A percentile compares a stretch with the other conserved stretches of the same genome.
phyloP scores from a whole-genome alignment of 1,140 invertebrate species.

The Drosophila sturtevanti region DNA sequence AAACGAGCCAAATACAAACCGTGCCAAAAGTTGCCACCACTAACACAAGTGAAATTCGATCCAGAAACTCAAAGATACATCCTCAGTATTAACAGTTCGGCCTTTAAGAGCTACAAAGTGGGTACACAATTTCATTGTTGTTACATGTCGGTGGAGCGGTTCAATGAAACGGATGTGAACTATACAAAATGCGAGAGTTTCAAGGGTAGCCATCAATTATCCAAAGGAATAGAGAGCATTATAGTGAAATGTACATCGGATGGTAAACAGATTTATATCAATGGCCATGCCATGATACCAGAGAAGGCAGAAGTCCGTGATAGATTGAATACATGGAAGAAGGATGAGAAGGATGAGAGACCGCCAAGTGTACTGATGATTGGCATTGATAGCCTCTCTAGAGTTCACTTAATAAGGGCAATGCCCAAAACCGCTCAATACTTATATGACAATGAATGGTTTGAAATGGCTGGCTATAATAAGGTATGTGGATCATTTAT shows the following conservation, averaged over 20 bases:
- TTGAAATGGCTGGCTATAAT: conserved; percentile 84
- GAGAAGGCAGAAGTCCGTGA: conserved; percentile 53
- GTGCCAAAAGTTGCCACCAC: conserved; percentile 83
- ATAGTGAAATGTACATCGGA: conserved; percentile 83
- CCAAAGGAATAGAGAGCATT: conserved; percentile 83
- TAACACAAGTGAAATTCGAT: conserved; percentile 83
- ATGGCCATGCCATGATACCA: conserved; percentile 73
- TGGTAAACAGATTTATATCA: conserved; percentile 68
- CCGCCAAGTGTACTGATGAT: conserved; percentile 86
- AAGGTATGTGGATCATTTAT: conserved; percentile 79
- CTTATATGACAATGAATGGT: conserved; percentile 85
- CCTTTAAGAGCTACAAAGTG: conserved; percentile 72
- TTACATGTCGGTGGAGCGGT: conserved; percentile 83
- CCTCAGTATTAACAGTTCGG: conserved; percentile 57
- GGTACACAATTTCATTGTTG: conserved; percentile 83
- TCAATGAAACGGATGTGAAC: conserved; percentile 40
- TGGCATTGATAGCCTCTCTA: conserved; percentile 92
- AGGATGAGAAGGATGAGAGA: conserved; percentile 2
- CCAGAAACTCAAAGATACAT: conserved; percentile 49
- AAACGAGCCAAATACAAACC: conserved; percentile 84
- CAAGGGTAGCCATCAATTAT: conserved; percentile 65
- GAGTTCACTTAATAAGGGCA: conserved; percentile 89
- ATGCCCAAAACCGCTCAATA: conserved; percentile 89
- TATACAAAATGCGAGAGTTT: conserved; percentile 80
- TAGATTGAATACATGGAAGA: conserved; percentile 46